phyloP scores from a whole-genome alignment of 2,113 vertebrate genomes.

The Thymallus thymallus region DNA sequence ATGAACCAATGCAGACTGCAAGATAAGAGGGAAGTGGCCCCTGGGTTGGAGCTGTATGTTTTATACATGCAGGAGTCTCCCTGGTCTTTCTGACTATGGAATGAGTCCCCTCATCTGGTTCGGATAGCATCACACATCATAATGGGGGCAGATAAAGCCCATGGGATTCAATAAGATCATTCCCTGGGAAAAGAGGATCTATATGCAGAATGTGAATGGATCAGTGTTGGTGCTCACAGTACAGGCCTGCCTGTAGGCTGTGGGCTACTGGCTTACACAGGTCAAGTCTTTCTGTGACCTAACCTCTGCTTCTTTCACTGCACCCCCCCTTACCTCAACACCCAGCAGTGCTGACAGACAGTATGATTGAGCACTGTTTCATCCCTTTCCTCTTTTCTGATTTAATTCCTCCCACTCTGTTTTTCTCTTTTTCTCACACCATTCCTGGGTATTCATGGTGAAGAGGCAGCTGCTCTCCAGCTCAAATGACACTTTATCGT shows the following conservation, averaged over 20 bases:
- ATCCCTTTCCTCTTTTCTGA: conserved; percentile 20
- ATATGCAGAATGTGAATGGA: conserved; percentile 52
- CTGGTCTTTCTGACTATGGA: conserved; percentile 28
- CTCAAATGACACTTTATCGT: conserved; percentile 63
- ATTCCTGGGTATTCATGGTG: conserved; percentile 36
- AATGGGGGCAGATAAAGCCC: conserved; percentile 51
- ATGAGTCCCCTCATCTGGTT: conserved; percentile 65
- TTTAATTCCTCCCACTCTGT: conserved; percentile 23
- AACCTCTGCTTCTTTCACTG: conserved; percentile 6
- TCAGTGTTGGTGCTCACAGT: conserved; percentile 37
- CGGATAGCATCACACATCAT: conserved; percentile 67
- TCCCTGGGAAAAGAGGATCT: conserved; percentile 9
- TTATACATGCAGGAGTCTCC: conserved; percentile 38
- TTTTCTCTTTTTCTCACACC: conserved; percentile 12
- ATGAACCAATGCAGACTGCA: conserved; percentile 39
- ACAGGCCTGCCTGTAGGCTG: conserved; percentile 23
- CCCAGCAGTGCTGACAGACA: conserved; percentile 11
- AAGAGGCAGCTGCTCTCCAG: conserved; percentile 48
- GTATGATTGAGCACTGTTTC: conserved; percentile 36
- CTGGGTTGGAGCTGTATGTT: conserved; percentile 34
- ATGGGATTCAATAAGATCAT: conserved; percentile 48
- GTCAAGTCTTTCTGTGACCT: neutral
- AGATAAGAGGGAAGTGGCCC: conserved; percentile 53
- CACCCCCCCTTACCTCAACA: conserved; percentile 2
- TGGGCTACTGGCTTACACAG: conserved; percentile 18